phyloP scores from a whole-genome alignment of 1,140 invertebrate genomes.

The Ceratosolen solmsi region DNA sequence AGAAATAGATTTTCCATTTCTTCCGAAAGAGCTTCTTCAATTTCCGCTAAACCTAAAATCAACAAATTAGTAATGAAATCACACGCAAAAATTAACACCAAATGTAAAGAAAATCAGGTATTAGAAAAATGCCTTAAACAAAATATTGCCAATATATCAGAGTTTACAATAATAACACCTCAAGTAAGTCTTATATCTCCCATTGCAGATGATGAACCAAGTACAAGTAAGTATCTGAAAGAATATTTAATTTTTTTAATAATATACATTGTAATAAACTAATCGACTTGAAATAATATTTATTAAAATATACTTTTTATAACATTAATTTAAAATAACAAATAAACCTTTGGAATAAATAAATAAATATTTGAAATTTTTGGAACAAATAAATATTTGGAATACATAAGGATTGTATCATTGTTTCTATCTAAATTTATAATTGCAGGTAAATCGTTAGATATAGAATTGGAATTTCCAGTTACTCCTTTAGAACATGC shows the following conservation, averaged over 20 bases:
- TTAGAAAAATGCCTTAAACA: not conserved
- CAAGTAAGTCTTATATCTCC: not conserved
- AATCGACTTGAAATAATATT: no score
- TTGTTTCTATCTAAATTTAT: no score
- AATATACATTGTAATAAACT: no score
- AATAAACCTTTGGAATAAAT: no score
- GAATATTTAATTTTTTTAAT: not conserved
- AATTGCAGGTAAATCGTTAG: not conserved
- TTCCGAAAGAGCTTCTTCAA: not conserved
- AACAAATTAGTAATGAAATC: not conserved
- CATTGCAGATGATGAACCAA: not conserved
- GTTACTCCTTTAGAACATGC: not conserved
- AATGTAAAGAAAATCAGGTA: not conserved
- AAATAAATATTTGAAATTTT: no score
- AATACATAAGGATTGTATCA: no score
- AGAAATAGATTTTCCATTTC: not conserved
- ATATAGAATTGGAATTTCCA: not conserved
- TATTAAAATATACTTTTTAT: no score
- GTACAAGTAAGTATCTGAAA: not conserved
- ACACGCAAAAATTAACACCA: not conserved
- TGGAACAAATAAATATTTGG: no score
- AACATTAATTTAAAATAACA: no score
- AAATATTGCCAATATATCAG: not conserved
- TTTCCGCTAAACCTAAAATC: slow-evolving; percentile 21
- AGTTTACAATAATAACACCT: slow-evolving; percentile 7